Base-by-base conservation (phyloP, 2,113 vertebrate genomes). In the Riparia riparia region DNA sequence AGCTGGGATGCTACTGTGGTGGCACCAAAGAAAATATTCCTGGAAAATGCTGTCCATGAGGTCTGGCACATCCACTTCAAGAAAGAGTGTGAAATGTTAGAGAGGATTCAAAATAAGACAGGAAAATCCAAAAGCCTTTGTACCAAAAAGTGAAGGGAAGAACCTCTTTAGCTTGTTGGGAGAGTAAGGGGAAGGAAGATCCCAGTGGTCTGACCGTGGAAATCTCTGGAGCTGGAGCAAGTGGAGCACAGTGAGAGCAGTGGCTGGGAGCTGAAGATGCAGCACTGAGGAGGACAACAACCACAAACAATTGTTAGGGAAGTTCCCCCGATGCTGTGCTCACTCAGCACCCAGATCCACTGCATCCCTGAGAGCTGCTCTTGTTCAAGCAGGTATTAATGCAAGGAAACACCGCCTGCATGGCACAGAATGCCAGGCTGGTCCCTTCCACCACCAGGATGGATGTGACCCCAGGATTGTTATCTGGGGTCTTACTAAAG, bases 51-150 rank as follows among this genome's bases (percentile, higher is more conserved):
- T 39, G 37, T 13, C 12, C 20, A 0, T 2, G 15, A 73, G 22
- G 8, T 77, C 56, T 70, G 42, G 28, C 42, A 73, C 17, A 9
- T 58, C 10, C 26, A 6, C 17, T 10, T 50, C 0, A 0, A 86
- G 39, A 49, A 28, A 8, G 31, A 61, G 6, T 0, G 2, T 17
- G 60, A 71, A 64, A 60, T 5, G 15, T 18, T 60, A 37, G 24
- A 68, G 56, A 60, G 15, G n/a, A 44, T 26, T 78, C n/a, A 32
- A 78, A 76, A 70, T 31, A 64, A 78, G 34, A 73, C 14, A 72
- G 64, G 20, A 77, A 61, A 88, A 47, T 20, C n/a, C 42, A 42
- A 51, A 66, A 73, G 14, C 8, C 19, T 69, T 32, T 56, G 45
- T 20, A 60, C 26, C 2, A 6, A 72, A 53, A 45, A 64, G 5